Evolutionary conservation across 2,888 invertebrate genomes (phyloP).

Genomic region (Dinocampus coccinellae): DNA sequence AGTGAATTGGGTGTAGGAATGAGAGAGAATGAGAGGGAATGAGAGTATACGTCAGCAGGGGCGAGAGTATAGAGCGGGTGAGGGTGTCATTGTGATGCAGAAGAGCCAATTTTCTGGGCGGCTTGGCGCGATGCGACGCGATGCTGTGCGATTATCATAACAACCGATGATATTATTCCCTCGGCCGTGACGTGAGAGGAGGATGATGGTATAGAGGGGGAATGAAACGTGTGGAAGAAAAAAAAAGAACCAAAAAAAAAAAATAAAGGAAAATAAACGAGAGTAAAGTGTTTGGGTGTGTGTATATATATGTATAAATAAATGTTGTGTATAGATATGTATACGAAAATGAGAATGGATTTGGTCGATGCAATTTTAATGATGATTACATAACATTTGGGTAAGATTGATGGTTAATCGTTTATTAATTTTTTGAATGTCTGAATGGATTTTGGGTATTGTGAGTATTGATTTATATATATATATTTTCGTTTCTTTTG

Average conservation of each 20-base stretch:
- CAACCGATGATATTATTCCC: slow-evolving; percentile 69
- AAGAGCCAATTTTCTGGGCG: slow-evolving; percentile 70
- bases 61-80: slow-evolving; percentile 33
- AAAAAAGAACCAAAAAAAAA: slow-evolving; percentile 45
- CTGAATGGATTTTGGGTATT: slow-evolving; percentile 43
- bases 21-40: slow-evolving; percentile 25
- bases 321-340: too few species aligned
- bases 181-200: slow-evolving; percentile 45
- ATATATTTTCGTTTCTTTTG: slow-evolving; percentile 28
- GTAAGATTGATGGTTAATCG: slow-evolving; percentile 64
- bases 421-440: slow-evolving; percentile 42
- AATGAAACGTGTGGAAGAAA: slow-evolving; percentile 26
- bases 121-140: slow-evolving; percentile 67
- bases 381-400: slow-evolving; percentile 58
- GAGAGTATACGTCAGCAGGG: slow-evolving; percentile 35
- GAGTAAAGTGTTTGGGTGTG: slow-evolving; percentile 27
- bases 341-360: slow-evolving; percentile 50
- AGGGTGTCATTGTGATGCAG: slow-evolving; percentile 68
- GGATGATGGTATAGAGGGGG: slow-evolving; percentile 33
- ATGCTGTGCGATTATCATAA: slow-evolving; percentile 69
- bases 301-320: slow-evolving; percentile 15
- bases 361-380: slow-evolving; percentile 66
- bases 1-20: slow-evolving; percentile 7
- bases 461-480: slow-evolving; percentile 43
- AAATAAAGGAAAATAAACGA: too few species aligned